A percentile compares a stretch with the other conserved stretches of the same genome.
Evolutionary conservation across 2,888 invertebrate genomes (phyloP).

Genomic region (Tridacna crocea): DNA sequence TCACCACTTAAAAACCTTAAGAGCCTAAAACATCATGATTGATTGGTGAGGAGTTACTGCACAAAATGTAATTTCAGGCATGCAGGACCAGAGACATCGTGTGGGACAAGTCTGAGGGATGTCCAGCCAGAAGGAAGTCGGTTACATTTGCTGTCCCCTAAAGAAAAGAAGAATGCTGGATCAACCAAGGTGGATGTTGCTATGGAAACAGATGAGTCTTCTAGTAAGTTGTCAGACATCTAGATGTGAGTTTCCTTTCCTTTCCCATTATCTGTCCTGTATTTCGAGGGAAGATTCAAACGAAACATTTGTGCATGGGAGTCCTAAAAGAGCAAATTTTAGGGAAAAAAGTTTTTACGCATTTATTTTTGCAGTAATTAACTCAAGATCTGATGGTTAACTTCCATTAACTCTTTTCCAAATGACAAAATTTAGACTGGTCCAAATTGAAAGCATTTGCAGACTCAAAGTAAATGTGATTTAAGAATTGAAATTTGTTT

Average conservation of each 20-base stretch:
- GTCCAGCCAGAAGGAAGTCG: constrained; percentile 6
- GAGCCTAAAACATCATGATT: too few species aligned
- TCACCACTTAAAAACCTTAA: too few species aligned
- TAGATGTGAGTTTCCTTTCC: neutral
- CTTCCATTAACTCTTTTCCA: too few species aligned
- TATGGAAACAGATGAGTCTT: constrained; percentile 9
- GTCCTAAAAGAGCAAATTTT: too few species aligned
- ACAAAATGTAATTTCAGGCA: neutral
- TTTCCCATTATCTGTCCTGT: neutral
- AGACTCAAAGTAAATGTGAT: too few species aligned
- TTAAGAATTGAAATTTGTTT: too few species aligned
- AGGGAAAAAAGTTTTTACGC: too few species aligned
- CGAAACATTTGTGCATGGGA: neutral
- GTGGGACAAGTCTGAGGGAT: neutral
- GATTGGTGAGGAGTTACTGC: too few species aligned
- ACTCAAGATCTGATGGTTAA: too few species aligned
- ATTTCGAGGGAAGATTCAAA: neutral
- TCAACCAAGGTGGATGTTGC: neutral
- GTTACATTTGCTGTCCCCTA: constrained; percentile 2
- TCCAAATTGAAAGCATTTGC: too few species aligned
- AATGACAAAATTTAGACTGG: too few species aligned
- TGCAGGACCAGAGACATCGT: neutral
- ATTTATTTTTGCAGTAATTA: too few species aligned
- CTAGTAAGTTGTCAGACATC: neutral
- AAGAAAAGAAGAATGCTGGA: neutral